Percentiles rank a stretch among this genome's conserved stretches.
Evolutionary conservation across 2,888 invertebrate genomes (phyloP).

Genomic region (Scaeva pyrastri): DNA sequence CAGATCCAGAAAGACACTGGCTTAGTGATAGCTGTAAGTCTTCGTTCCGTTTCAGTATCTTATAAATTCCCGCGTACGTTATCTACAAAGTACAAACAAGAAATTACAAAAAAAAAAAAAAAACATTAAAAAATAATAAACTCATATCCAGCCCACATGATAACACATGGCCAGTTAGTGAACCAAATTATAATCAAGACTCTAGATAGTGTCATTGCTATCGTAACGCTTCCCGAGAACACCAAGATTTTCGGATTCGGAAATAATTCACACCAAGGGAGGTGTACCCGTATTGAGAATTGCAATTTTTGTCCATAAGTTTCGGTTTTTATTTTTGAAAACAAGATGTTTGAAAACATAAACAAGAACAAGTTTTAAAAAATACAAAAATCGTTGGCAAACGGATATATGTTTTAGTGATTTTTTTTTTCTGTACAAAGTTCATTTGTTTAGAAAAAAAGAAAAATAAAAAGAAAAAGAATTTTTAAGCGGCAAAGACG

Average conservation of each 20-base stretch:
- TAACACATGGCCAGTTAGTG: slow-evolving; percentile 52
- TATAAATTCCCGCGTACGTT: slow-evolving; percentile 48
- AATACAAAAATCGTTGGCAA: background rate
- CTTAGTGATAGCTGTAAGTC: slow-evolving; percentile 54
- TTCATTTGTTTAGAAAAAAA: background rate
- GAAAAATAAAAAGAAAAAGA: background rate
- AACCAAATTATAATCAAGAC: slow-evolving; percentile 64
- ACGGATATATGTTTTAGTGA: background rate
- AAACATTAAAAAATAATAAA: slow-evolving; percentile 26
- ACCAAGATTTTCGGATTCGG: slow-evolving; percentile 37
- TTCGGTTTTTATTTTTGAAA: background rate
- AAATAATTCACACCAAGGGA: background rate
- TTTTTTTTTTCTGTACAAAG: background rate
- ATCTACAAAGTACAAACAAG: slow-evolving; percentile 44
- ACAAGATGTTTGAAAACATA: background rate
- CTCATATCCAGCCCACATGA: slow-evolving; percentile 52
- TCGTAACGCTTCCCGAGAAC: slow-evolving; percentile 53
- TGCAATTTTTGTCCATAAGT: background rate
- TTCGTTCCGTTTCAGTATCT: slow-evolving; percentile 43
- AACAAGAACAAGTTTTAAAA: background rate
- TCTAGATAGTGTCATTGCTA: slow-evolving; percentile 63
- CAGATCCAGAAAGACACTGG: slow-evolving; percentile 6
- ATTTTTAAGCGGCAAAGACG: background rate
- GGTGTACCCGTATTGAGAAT: slow-evolving; percentile 7
- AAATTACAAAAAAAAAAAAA: slow-evolving; percentile 6